These are phyloP conservation scores for Schizotus pectinicornis DNA, from an alignment of 2,888 invertebrate genomes.

Conservation along the genomic window DNA sequence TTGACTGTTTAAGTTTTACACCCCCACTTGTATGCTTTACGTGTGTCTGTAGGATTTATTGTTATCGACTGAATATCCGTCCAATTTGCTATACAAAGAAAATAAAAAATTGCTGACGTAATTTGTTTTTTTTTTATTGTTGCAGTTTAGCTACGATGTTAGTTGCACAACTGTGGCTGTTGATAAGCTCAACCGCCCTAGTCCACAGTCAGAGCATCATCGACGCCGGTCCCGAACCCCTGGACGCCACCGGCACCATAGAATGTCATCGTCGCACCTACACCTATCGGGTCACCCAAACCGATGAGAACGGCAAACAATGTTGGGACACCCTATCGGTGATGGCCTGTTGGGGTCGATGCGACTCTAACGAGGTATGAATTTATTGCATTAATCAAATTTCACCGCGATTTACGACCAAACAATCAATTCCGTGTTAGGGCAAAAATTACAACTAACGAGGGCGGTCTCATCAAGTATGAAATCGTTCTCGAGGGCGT, in stretches of 20 bases:
- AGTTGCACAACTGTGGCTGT: slow-evolving; percentile 14
- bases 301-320: slow-evolving; percentile 67
- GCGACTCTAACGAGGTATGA: slow-evolving; percentile 81
- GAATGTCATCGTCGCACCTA: slow-evolving; percentile 72
- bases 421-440: no score
- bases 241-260: slow-evolving; percentile 60
- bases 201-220: slow-evolving; percentile 38
- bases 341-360: slow-evolving; percentile 81
- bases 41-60: no score
- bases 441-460: no score
- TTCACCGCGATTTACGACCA: not conserved
- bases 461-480: no score
- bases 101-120: no score
- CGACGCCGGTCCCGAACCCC: slow-evolving; percentile 39
- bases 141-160: slow-evolving; percentile 7
- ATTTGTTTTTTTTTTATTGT: slow-evolving; percentile 2
- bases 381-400: slow-evolving; percentile 12
- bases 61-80: no score
- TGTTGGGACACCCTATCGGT: slow-evolving; percentile 81
- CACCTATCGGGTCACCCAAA: slow-evolving; percentile 70
- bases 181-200: slow-evolving; percentile 10
- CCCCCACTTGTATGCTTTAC: no score
- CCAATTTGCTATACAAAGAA: no score
- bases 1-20: no score
- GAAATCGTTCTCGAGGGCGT: no score